Conservation (phyloP, 2,797 vertebrate species). For the Poecilia picta region DNA sequence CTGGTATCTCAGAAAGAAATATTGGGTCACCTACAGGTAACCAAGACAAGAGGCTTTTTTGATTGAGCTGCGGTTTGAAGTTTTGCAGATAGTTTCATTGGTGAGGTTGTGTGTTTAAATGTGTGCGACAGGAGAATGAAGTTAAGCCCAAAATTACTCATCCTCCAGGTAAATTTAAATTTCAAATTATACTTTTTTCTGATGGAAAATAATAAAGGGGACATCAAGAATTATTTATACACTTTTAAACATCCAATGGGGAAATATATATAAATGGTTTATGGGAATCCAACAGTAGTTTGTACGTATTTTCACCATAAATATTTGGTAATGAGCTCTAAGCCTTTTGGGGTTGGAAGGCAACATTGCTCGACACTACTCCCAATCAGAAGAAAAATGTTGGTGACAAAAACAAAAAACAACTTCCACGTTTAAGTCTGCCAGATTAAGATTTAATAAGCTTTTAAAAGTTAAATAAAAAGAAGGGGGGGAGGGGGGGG, state of each 20-base stretch:
- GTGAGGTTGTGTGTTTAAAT: not conserved
- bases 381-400: not conserved
- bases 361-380: no score
- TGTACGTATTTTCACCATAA: not conserved
- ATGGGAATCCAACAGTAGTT: not conserved
- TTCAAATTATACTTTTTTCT: not conserved
- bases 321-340: not conserved
- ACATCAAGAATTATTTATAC: not conserved
- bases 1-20: not conserved
- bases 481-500: no score
- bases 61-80: not conserved
- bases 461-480: constrained; percentile 62
- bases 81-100: not conserved
- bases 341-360: not conserved
- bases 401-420: not conserved
- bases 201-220: not conserved
- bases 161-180: not conserved
- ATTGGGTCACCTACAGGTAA: not conserved
- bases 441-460: constrained; percentile 13
- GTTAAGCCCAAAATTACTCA: not conserved
- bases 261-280: no score
- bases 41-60: not conserved
- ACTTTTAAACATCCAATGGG: no score
- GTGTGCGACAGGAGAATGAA: not conserved
- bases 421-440: not conserved